phyloP scores from a whole-genome alignment of 2,797 vertebrate genomes.

The Sebastes nivosus region DNA sequence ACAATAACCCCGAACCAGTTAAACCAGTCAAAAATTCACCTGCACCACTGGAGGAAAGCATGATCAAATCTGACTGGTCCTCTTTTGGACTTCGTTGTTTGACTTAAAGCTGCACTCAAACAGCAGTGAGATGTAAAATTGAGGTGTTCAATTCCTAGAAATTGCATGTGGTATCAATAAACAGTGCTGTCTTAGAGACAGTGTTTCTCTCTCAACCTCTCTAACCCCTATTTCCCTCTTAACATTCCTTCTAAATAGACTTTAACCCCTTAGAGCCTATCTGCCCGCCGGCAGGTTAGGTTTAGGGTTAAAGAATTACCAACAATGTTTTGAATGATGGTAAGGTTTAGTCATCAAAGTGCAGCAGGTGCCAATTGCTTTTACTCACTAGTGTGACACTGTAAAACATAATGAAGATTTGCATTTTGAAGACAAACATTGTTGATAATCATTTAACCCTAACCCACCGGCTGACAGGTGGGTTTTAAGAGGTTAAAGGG shows the following conservation, averaged over 20 bases:
- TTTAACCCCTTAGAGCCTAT: no score
- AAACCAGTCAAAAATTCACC: neutral
- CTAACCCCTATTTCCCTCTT: neutral
- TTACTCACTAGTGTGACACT: no score
- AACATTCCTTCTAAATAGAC: neutral
- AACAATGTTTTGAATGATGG: no score
- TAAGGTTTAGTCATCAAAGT: no score
- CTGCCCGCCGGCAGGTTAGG: no score
- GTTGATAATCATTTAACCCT: no score
- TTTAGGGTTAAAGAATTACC: no score
- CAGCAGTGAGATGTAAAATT: neutral
- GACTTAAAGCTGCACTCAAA: conserved; percentile 46
- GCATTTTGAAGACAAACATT: no score
- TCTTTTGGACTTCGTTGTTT: neutral
- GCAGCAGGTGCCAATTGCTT: no score
- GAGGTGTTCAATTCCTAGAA: neutral
- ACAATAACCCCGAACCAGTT: neutral
- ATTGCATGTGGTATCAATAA: neutral
- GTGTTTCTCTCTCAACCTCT: neutral
- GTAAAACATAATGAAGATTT: no score
- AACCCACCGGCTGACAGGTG: no score
- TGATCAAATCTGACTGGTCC: neutral
- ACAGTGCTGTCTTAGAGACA: neutral
- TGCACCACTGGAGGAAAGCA: neutral
- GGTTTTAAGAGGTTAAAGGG: neutral